Base-by-base conservation (phyloP, 2,888 invertebrate species). In the Pollenia griseotomentosa region DNA sequence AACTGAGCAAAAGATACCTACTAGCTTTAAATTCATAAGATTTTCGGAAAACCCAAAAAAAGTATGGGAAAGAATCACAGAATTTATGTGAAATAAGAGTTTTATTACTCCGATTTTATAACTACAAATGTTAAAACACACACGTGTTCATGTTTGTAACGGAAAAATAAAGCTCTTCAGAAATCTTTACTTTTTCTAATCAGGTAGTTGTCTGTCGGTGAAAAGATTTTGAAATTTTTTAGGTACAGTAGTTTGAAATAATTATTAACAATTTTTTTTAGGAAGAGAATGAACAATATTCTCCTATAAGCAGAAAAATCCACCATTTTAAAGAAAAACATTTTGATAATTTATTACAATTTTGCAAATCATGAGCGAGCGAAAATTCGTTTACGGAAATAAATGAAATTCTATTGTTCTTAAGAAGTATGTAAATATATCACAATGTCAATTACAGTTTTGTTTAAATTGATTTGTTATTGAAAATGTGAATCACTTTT, bases 1-100 rank as follows among this genome's bases (percentile, higher is more conserved):
- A 75, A 57, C 42, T 48, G 57, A 4, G 40, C 79, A 84, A 88
- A 89, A 90, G 88, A 88, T 71, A 71, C 11, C 40, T 79, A 70
- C 40, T 79, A 70, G 59, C 82, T 90, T 90, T 89, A 91, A 90
- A 91, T 91, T 91, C 91, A 91, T 91, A 90, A 90, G 88, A 89
- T 89, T 90, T 91, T 90, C 87, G 91, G 91, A 83, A 91, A 91
- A 90, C 86, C 91, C 91, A 88, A 87, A 88, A 55, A 23, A 88
- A 55, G n/a, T 40, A 51, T 53, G 40, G 33, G 59, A 66, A 74
- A 33, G 57, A 66, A 81, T 44, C 48, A 12, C 14, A 23, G 40
- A 42, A 71, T 65, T 12, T 10, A 6, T 65, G 46, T 44, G 16
- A 44, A 59, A 57, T 61, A 8, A 5, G 48, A 19, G 53, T 57